These are phyloP conservation scores for Xiphophorus hellerii DNA, from an alignment of 2,113 vertebrate species.

Conservation along the genomic window DNA sequence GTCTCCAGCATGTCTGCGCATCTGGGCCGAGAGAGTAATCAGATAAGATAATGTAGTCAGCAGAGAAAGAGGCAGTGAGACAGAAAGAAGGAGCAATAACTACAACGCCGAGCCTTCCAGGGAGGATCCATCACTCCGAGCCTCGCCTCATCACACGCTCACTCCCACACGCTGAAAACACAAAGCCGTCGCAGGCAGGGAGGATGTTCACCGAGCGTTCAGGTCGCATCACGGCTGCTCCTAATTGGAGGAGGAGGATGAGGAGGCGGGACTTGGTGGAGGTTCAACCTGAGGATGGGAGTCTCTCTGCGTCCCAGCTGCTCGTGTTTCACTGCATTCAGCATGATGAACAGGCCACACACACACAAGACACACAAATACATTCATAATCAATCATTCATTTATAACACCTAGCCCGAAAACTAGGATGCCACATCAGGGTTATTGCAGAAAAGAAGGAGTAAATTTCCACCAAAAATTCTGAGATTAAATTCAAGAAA, in stretches of 20 bases:
- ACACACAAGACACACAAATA: conserved; percentile 16
- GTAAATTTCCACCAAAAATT: too few relatives aligned
- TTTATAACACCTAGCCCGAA: too few relatives aligned
- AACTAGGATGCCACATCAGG: too few relatives aligned
- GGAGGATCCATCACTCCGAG: conserved; percentile 57
- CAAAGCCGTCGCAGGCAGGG: conserved; percentile 40
- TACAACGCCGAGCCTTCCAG: conserved; percentile 52
- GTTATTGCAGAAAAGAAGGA: too few relatives aligned
- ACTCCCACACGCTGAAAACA: conserved; percentile 36
- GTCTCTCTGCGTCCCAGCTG: conserved; percentile 61
- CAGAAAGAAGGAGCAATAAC: conserved; percentile 59
- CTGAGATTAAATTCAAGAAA: too few relatives aligned
- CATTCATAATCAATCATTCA: too few relatives aligned
- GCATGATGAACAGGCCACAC: conserved; percentile 50
- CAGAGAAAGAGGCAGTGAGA: conserved; percentile 38
- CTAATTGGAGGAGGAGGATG: conserved; percentile 74
- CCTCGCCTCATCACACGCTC: conserved; percentile 44
- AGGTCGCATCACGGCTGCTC: conserved; percentile 68
- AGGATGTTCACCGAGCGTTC: conserved; percentile 74
- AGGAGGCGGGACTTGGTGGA: conserved; percentile 68
- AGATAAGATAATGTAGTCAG: conserved; percentile 78
- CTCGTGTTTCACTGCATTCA: conserved; percentile 72
- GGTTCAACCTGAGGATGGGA: conserved; percentile 72
- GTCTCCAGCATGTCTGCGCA: conserved; percentile 76
- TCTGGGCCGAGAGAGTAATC: conserved; percentile 69